Evolutionary conservation across 2,888 invertebrate genomes (phyloP).

Genomic region (Cerastis rubricosa): DNA sequence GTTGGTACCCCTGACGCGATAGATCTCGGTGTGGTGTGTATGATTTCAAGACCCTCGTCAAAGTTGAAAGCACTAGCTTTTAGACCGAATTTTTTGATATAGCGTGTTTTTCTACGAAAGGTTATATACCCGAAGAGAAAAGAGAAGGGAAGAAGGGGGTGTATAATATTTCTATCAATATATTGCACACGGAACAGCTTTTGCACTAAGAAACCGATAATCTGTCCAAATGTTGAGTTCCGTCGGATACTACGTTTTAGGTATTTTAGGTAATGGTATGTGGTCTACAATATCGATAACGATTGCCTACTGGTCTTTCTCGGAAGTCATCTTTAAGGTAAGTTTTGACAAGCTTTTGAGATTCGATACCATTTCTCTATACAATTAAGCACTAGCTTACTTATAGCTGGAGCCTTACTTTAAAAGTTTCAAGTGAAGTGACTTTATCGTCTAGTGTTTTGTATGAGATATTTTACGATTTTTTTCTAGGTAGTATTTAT

Average conservation of each 20-base stretch:
- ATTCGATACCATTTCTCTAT: not conserved
- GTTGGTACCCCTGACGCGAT: not conserved
- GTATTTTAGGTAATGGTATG: not conserved
- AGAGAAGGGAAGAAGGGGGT: not conserved
- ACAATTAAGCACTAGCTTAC: not conserved
- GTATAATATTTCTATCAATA: no score
- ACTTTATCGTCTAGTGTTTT: not conserved
- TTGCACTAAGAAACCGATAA: not conserved
- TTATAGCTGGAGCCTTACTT: not conserved
- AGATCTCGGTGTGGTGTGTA: constrained; percentile 7
- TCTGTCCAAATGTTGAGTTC: not conserved
- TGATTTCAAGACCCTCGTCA: constrained; percentile 47
- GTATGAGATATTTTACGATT: not conserved
- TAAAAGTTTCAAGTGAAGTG: not conserved
- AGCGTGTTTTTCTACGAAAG: not conserved
- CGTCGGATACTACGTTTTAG: no score
- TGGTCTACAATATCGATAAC: not conserved
- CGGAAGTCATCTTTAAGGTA: not conserved
- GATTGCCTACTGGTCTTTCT: not conserved
- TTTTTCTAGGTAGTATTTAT: not conserved
- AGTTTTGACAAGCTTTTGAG: not conserved
- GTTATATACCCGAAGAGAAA: not conserved
- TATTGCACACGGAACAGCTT: not conserved
- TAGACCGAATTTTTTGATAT: not conserved
- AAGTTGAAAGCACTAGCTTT: constrained; percentile 39